Evolutionary conservation across 2,888 invertebrate genomes (phyloP).

Genomic region (Hoplodrina blanda): DNA sequence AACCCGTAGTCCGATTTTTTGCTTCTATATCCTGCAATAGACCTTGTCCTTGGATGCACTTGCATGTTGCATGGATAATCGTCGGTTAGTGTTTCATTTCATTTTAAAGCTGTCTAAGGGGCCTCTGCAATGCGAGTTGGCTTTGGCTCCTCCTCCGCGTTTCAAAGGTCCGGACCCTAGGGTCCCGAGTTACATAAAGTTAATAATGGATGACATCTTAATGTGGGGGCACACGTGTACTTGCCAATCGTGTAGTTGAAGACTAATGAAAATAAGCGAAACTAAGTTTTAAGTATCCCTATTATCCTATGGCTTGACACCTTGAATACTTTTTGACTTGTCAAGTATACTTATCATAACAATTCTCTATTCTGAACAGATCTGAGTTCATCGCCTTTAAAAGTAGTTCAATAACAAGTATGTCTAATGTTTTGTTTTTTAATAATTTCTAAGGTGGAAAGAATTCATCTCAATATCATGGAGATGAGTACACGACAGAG

Average conservation of each 20-base stretch:
- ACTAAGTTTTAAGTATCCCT: not conserved
- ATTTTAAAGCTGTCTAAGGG: too few species aligned
- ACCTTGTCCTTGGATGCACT: too few species aligned
- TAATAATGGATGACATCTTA: too few species aligned
- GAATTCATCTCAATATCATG: slow-evolving; percentile 12
- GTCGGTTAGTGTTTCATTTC: too few species aligned
- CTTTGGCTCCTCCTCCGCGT: too few species aligned
- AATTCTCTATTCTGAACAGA: slow-evolving; percentile 11
- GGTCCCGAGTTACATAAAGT: too few species aligned
- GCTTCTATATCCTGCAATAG: too few species aligned
- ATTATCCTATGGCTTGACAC: not conserved
- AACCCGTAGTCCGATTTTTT: too few species aligned
- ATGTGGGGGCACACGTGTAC: too few species aligned
- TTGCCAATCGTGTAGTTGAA: not conserved
- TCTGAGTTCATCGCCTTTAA: slow-evolving; percentile 19
- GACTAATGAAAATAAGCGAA: not conserved
- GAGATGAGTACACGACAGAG: slow-evolving; percentile 3
- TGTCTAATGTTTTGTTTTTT: slow-evolving; percentile 24
- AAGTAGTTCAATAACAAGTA: slow-evolving; percentile 21
- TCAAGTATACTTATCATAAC: slow-evolving; percentile 1
- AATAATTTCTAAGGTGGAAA: not conserved
- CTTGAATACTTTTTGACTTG: slow-evolving; percentile 2
- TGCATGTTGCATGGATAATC: too few species aligned
- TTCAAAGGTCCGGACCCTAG: too few species aligned
- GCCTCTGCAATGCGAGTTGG: too few species aligned